These are phyloP conservation scores for Helicoverpa zea DNA, from an alignment of 1,140 invertebrate species.

Conservation along the genomic window DNA sequence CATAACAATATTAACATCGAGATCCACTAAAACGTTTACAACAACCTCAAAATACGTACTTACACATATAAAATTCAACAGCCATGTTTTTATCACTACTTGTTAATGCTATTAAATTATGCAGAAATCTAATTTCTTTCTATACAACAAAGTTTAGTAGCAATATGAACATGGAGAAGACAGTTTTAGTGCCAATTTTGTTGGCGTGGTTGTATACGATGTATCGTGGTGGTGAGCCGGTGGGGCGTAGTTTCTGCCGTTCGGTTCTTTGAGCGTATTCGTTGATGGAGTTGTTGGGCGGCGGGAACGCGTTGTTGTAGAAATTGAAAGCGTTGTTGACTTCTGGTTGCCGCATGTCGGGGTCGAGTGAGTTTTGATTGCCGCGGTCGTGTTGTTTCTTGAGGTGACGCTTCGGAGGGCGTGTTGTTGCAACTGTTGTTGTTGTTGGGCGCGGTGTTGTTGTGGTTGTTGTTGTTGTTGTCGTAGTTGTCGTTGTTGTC, in stretches of 20 bases:
- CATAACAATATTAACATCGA: slow-evolving; percentile 77
- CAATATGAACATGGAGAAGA: slow-evolving; percentile 46
- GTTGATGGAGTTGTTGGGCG: slow-evolving; percentile 72
- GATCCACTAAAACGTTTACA: slow-evolving; percentile 71
- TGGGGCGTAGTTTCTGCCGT: slow-evolving; percentile 78
- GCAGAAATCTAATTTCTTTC: slow-evolving; percentile 52
- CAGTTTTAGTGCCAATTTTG: slow-evolving; percentile 30
- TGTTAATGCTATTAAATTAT: slow-evolving; percentile 51
- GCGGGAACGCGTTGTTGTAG: slow-evolving; percentile 68
- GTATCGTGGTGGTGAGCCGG: slow-evolving; percentile 73
- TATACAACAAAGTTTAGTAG: slow-evolving; percentile 45
- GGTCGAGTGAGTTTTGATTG: slow-evolving; percentile 74
- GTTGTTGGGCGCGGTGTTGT: slow-evolving; percentile 68
- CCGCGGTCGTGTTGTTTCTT: slow-evolving; percentile 74
- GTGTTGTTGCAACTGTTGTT: slow-evolving; percentile 66
- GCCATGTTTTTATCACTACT: slow-evolving; percentile 82
- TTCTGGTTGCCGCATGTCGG: slow-evolving; percentile 66
- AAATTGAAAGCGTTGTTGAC: slow-evolving; percentile 75
- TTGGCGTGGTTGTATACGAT: slow-evolving; percentile 68
- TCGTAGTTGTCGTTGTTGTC: slow-evolving; percentile 80
- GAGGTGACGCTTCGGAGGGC: slow-evolving; percentile 71
- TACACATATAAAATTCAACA: slow-evolving; percentile 80
- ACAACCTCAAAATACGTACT: slow-evolving; percentile 77
- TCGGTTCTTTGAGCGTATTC: slow-evolving; percentile 78
- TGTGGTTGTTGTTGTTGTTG: slow-evolving; percentile 76